Conservation (phyloP, 92 coral and sea anemone species). For the Muricea muricata region DNA sequence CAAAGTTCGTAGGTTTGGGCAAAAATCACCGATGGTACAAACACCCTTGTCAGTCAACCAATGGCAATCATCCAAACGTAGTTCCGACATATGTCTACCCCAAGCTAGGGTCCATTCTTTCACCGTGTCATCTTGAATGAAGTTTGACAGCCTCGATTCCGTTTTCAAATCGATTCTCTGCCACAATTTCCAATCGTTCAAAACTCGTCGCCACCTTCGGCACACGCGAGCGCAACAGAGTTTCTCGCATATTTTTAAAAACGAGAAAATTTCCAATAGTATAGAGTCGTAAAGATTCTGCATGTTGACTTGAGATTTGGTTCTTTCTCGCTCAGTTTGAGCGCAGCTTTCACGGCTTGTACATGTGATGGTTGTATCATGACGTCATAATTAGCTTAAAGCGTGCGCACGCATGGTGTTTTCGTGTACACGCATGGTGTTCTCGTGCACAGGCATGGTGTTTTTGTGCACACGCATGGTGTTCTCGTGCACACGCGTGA, state of each 20-base stretch:
- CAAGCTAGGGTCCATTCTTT: slow-evolving; percentile 73
- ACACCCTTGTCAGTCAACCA: slow-evolving; percentile 82
- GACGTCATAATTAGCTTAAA: neutral
- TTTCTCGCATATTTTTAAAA: slow-evolving; percentile 68
- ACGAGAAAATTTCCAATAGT: slow-evolving; percentile 68
- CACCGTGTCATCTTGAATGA: slow-evolving; percentile 52
- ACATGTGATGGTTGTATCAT: neutral
- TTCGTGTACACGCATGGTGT: too few relatives aligned
- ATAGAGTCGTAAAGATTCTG: slow-evolving; percentile 75
- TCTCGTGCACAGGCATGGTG: too few relatives aligned
- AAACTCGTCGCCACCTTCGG: slow-evolving; percentile 78
- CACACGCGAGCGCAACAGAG: slow-evolving; percentile 75
- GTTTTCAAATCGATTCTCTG: slow-evolving; percentile 70
- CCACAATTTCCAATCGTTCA: slow-evolving; percentile 87
- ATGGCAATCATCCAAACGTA: slow-evolving; percentile 67
- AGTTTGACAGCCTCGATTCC: slow-evolving; percentile 50
- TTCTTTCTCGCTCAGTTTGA: neutral
- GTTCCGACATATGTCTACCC: slow-evolving; percentile 69
- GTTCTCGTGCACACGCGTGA: too few relatives aligned
- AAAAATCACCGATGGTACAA: slow-evolving; percentile 61
- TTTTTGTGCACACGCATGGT: too few relatives aligned
- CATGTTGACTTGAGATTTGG: slow-evolving; percentile 9
- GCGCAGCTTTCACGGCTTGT: slow-evolving; percentile 15
- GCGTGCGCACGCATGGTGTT: neutral
- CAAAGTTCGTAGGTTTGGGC: slow-evolving; percentile 70